These are phyloP conservation scores for Amiota mariae DNA, from an alignment of 2,888 invertebrate genomes.

Conservation along the genomic window DNA sequence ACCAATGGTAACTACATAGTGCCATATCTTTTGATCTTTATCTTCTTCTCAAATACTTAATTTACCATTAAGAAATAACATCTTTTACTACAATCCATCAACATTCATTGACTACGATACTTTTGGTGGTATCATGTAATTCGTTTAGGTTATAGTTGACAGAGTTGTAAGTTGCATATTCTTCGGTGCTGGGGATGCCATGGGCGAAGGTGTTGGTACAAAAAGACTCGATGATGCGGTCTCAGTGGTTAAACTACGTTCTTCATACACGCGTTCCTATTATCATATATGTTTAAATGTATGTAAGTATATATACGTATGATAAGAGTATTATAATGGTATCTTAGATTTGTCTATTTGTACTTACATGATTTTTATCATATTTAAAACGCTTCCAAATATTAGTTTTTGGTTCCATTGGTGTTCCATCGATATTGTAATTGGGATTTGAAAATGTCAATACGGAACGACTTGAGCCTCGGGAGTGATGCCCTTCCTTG, in stretches of 20 bases:
- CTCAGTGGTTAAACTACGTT: conserved; percentile 71
- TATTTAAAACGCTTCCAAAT: conserved; percentile 86
- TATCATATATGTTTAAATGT: too few species aligned
- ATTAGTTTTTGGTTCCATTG: conserved; percentile 75
- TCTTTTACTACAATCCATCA: too few species aligned
- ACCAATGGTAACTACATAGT: too few species aligned
- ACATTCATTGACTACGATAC: not conserved
- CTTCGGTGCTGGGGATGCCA: conserved; percentile 71
- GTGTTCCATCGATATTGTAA: conserved; percentile 78
- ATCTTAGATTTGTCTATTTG: not conserved
- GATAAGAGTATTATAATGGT: not conserved
- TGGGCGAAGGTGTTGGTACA: conserved; percentile 72
- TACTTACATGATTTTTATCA: conserved; percentile 75
- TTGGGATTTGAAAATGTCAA: conserved; percentile 93
- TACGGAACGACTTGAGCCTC: conserved; percentile 79
- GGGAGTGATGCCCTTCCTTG: conserved; percentile 76
- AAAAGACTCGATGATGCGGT: conserved; percentile 72
- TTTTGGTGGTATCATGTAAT: not conserved
- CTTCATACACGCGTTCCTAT: conserved; percentile 73
- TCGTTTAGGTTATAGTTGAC: conserved; percentile 67
- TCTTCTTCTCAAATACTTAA: too few species aligned
- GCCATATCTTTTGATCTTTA: too few species aligned
- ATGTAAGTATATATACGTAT: not conserved
- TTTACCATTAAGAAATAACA: too few species aligned
- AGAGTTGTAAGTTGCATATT: conserved; percentile 70